Evolutionary conservation across 2,113 vertebrate genomes (phyloP).

Genomic region (Ictidomys tridecemlineatus): DNA sequence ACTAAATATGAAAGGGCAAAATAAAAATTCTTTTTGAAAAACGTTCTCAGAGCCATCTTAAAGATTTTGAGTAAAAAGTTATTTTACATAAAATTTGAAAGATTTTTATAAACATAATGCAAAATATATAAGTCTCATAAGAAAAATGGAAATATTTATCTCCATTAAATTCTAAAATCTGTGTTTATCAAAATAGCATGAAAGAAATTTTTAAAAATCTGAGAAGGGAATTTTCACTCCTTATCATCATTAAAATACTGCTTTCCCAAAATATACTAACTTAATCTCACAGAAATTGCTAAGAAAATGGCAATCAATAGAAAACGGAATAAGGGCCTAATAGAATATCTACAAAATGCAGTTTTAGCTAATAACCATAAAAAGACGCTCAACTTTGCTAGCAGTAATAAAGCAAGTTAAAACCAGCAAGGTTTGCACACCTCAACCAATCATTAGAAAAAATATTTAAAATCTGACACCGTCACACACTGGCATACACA

Average conservation of each 20-base stretch:
- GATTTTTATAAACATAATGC: neutral
- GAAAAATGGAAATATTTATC: neutral
- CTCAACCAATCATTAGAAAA: neutral
- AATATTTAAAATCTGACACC: neutral
- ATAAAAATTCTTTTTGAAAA: neutral
- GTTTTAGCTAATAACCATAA: neutral
- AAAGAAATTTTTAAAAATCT: neutral
- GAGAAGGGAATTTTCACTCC: neutral
- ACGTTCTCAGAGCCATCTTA: neutral
- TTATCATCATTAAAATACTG: neutral
- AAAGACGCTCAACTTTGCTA: neutral
- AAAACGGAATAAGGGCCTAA: neutral
- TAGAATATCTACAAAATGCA: neutral
- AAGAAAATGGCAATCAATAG: neutral
- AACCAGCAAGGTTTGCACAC: no score
- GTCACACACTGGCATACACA: neutral
- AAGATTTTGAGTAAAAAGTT: neutral
- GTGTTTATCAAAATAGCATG: neutral
- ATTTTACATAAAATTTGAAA: conserved; percentile 24
- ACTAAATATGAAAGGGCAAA: neutral
- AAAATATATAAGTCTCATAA: neutral
- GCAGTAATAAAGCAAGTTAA: neutral
- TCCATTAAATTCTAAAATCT: neutral
- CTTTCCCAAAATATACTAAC: neutral
- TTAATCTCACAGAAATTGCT: neutral